Evolutionary conservation across 2,888 invertebrate genomes (phyloP).

Genomic region (Dicycla oo): DNA sequence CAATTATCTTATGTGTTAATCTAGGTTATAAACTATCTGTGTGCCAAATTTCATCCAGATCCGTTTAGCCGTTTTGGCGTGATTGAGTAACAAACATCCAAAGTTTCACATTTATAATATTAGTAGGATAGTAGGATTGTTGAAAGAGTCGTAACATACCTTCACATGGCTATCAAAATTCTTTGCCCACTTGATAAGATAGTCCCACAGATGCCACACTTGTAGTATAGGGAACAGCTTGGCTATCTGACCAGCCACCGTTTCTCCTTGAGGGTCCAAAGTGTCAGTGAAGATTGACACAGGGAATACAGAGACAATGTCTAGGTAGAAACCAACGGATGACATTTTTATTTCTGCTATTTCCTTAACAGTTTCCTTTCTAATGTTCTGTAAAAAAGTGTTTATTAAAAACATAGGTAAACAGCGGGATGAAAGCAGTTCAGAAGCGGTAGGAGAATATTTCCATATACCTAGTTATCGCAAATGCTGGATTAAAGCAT

Average conservation of each 20-base stretch:
- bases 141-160: slow-evolving; percentile 65
- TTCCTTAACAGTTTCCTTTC: slow-evolving; percentile 82
- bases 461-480: no score
- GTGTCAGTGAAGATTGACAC: slow-evolving; percentile 82
- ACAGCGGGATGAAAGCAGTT: neutral
- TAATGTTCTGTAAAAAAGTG: slow-evolving; percentile 75
- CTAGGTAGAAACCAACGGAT: slow-evolving; percentile 83
- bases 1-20: no score
- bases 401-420: neutral
- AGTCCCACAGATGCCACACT: slow-evolving; percentile 86
- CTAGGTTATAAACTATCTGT: no score
- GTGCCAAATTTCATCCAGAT: no score
- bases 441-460: neutral
- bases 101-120: no score
- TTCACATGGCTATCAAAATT: slow-evolving; percentile 79
- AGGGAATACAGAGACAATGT: slow-evolving; percentile 85
- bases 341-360: slow-evolving; percentile 87
- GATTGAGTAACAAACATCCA: no score
- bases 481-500: neutral
- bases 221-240: slow-evolving; percentile 81
- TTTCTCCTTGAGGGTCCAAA: slow-evolving; percentile 76
- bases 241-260: slow-evolving; percentile 77
- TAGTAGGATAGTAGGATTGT: no score
- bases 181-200: slow-evolving; percentile 78
- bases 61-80: no score